Base-by-base conservation (phyloP, 2,113 vertebrate genomes). In the Columba livia region DNA sequence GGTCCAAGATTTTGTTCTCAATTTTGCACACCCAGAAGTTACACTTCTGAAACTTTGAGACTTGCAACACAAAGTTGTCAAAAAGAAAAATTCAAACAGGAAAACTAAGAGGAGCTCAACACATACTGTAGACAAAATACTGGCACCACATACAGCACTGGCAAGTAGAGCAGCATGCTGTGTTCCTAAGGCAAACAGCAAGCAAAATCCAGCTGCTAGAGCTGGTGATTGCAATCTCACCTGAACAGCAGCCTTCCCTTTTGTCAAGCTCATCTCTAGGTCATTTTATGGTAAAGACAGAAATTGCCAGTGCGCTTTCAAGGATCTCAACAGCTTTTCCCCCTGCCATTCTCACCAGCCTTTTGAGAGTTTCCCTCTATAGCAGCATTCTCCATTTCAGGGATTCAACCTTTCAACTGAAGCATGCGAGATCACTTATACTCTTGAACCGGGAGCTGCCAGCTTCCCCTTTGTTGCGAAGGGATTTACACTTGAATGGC, bases 401-500 rank as follows among this genome's bases (percentile, higher is more conserved):
- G 77, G 86, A 93, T 88, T 89, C 73, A 89, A 61, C 87, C 90
- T 87, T 96, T 96, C 86, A 94, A 85, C 78, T 91, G 88, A 90
- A 91, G 86, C 90, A 93, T 83, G 69, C 11, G 70, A 87, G 83
- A 95, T 75, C 78, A 54, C 80, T 95, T 94, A 80, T 81, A 89
- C 72, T 83, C 89, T 65, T 42, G 92, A 96, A 95, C 85, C 44
- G 4, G 79, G 77, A 89, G 93, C 84, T 89, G 84, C 91, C 91
- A 91, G 84, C 79, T 71, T 94, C 66, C 77, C 64, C 64, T 94
- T 94, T 95, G 92, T 88, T 72, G 77, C 80, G 48, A 32, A 80
- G 74, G 90, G 81, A 96, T 93, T 94, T 89, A 90, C 90, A 93
- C 79, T 82, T 93, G 85, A 97, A 93, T 90, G 65, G 92, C 14